Evolutionary conservation across 2,888 invertebrate genomes (phyloP), one percentile per base, ranked within the genome.

Genomic region (Fragum sueziense): DNA sequence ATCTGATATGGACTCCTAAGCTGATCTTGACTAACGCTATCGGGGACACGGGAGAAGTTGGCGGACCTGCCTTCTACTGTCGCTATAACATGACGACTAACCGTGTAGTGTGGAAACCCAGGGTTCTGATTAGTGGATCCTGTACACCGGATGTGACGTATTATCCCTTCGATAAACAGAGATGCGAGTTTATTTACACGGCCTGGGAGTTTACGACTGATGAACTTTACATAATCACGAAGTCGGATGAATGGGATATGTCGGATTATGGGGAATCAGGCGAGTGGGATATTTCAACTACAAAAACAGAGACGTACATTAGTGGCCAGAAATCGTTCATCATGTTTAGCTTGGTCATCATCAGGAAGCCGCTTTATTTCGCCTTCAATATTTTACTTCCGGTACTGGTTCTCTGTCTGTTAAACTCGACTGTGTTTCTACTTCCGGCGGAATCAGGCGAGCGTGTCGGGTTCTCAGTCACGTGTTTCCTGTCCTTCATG

Each of bases 391-490:
- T 83, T 7, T 33, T 83, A 20, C 69, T 83, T 14, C 83, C 83
- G 17, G 76, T 83, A 11, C 61, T 83, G 20, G 83, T 83, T 6
- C 52, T 83, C n/a, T 80, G 80, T 57, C 61, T 80, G 2, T 29
- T 83, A 14, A 83, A 83, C 33, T 69, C 78, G 6, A 80, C 80
- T 9, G 83, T 83, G 25, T 83, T 83, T 61, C 70, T 80, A 22
- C 29, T 83, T 6, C 83, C 83, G n/a, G 83, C 80, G 1, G 83
- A 83, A 47, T 83, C 83, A 0, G 83, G 83, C 7, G 83, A 83
- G 51, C 37, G 83, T 14, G 83, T 83, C n/a, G 83, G 83, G 4
- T 83, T 83, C 73, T 83, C 83, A 11, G 83, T 83, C n/a, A 83
- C 83, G 3, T 83, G 83, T 33, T 83, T 83, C 47, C 62, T 83